Conservation (phyloP, 2,888 invertebrate genomes). For the Archaeoteleia sp. region DNA sequence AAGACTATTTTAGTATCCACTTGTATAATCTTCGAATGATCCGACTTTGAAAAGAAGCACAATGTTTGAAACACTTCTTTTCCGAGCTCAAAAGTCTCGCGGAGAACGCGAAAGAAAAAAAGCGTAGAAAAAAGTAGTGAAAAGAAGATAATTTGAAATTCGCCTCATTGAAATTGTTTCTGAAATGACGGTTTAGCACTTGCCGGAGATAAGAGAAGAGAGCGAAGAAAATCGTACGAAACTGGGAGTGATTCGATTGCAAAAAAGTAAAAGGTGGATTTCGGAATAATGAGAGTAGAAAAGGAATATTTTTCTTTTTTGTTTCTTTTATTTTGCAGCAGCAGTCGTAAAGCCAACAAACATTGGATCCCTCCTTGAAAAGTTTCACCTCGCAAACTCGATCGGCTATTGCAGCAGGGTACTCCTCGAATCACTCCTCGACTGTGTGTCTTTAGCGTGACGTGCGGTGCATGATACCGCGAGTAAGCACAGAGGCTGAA, state of each 20-base stretch:
- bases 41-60: constrained; percentile 14
- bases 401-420: constrained; percentile 33
- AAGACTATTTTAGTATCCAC: constrained; percentile 17
- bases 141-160: constrained; percentile 22
- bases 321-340: constrained; percentile 26
- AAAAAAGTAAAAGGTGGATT: background rate
- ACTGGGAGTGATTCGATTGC: background rate
- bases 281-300: too few species aligned
- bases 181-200: constrained; percentile 2
- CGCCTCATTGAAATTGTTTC: constrained; percentile 28
- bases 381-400: constrained; percentile 42
- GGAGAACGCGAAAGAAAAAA: too few species aligned
- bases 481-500: constrained; percentile 42
- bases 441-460: constrained; percentile 46
- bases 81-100: constrained; percentile 1
- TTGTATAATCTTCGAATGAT: constrained; percentile 18
- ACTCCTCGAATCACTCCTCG: constrained; percentile 19
- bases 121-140: too few species aligned
- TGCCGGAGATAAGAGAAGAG: constrained; percentile 10
- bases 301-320: constrained; percentile 7
- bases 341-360: constrained; percentile 36
- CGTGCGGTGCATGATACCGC: constrained; percentile 49
- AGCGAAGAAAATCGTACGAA: background rate
- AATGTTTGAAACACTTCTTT: constrained; percentile 15
- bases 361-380: constrained; percentile 39